These are phyloP conservation scores for Drosophila carrolli DNA, from an alignment of 1,140 invertebrate species.

Conservation along the genomic window DNA sequence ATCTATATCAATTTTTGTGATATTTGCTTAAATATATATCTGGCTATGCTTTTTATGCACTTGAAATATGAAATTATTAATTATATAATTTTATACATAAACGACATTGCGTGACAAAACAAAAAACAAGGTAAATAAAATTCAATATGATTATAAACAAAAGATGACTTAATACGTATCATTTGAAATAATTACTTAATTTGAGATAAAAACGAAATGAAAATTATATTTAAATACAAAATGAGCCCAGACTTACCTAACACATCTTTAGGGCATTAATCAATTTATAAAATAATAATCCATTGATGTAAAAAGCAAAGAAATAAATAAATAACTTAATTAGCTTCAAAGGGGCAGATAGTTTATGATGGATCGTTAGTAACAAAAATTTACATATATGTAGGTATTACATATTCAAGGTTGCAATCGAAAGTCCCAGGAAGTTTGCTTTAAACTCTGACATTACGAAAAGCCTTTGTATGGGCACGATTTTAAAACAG, in stretches of 20 bases:
- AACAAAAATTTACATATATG: not conserved
- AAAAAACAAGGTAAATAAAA: not conserved
- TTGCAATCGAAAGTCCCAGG: not conserved
- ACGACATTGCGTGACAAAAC: slow-evolving; percentile 4
- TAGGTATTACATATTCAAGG: not conserved
- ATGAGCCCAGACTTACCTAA: not conserved
- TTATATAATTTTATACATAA: not conserved
- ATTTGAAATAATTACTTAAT: slow-evolving; percentile 6
- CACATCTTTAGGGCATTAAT: not conserved
- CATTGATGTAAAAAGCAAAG: not conserved
- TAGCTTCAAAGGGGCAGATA: not conserved
- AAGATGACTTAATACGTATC: slow-evolving; percentile 7
- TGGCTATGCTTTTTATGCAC: too few species aligned
- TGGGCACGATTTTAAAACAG: slow-evolving; percentile 32
- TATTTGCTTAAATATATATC: too few species aligned
- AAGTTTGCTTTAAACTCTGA: slow-evolving; percentile 4
- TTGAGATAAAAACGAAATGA: not conserved
- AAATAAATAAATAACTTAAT: not conserved
- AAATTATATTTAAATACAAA: not conserved
- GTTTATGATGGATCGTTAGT: not conserved
- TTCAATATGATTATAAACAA: not conserved
- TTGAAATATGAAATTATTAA: too few species aligned
- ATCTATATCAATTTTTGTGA: too few species aligned
- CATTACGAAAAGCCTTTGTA: slow-evolving; percentile 28
- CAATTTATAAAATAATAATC: not conserved